Base-by-base conservation (phyloP, 2,113 vertebrate species). In the Cyanoliseus patagonus region DNA sequence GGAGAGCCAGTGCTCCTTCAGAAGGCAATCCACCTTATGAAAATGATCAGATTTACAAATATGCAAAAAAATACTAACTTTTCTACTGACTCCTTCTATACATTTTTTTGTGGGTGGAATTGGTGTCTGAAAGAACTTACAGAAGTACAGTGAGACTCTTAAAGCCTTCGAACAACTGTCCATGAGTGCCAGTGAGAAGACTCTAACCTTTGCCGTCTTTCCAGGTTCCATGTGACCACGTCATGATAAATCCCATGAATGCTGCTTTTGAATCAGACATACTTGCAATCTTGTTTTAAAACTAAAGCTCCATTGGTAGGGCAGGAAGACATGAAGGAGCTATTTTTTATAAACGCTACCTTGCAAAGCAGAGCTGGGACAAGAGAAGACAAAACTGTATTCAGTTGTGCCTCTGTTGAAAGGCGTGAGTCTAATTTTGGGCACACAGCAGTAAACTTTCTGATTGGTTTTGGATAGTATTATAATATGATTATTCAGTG, bases 401-500 rank as follows among this genome's bases (percentile, higher is more conserved):
- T 63, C 28, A 64, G 44, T 52, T 87, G 23, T 59, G 67, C 77
- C 75, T 94, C 46, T 52, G 35, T 51, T 94, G 6, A 53, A 95
- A 92, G 59, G 73, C 37, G 7, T 3, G 30, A 95, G 42, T 92
- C 72, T 95, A 69, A 95, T 92, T 97, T 88, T 86, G 72, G 70
- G 73, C 70, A 95, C 72, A 86, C 8, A 89, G 25, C 66, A 92
- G 83, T 83, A 95, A 83, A 83, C 44, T 76, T 95, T 96, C 69
- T 91, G 83, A 77, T 63, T 95, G 74, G 30, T 74, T 91, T 95
- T 75, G 91, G 47, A 17, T 75, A 91, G 64, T 92, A 66, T 83
- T 88, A 79, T 95, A 92, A 83, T 88, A 96, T 90, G 64, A 92
- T 84, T 92, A 95, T 90, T 94, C 92, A 94, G 64, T 8, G 11